Base-by-base conservation (phyloP, 2,888 invertebrate species). In the Chironomus riparius region DNA sequence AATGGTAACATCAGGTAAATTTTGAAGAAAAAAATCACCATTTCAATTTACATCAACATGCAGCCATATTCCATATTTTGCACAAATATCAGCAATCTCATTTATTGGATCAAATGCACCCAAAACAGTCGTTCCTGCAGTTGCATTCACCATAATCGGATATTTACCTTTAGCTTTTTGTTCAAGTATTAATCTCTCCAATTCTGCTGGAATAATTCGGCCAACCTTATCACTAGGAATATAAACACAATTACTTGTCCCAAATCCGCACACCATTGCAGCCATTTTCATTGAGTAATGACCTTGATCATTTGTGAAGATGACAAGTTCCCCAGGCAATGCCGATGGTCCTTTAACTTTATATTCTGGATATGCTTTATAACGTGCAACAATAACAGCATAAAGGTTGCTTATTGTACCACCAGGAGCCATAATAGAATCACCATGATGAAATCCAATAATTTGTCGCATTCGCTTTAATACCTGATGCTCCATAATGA, bases 61-160 rank as follows among this genome's bases (percentile, higher is more conserved):
- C 13, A 72, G 10, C 72, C 72, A 72, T 7, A 72, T 4, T 10
- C 47, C 47, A 38, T 72, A 61, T 24, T 62, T 72, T 38, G 47
- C 13, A 50, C 72, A 72, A 38, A 72, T 72, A 22, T 72, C 72
- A 18, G 72, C 61, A 62, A 72, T 38, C 2, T 72, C 22, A 38
- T 38, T 47, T 10, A 72, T 18, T 28, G 72, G 72, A 72, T 72
- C 72, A 50, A 72, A 72, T 47, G 72, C 61, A 15, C 72, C 72
- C 12, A 72, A 38, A 38, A 62, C 38, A 13, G 61, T 62, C 15
- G 72, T 72, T n/a, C 72, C 72, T 4, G 72, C 72, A 15, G 72
- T 72, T n/a, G 62, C 72, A 24, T n/a, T 18, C 5, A 62, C 72
- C 62, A 72, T 62, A 38, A 72, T 62, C 10, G 72, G 72, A 15